Evolutionary conservation across 1,140 invertebrate genomes (phyloP).

Genomic region (Dinothrombium tinctorium): DNA sequence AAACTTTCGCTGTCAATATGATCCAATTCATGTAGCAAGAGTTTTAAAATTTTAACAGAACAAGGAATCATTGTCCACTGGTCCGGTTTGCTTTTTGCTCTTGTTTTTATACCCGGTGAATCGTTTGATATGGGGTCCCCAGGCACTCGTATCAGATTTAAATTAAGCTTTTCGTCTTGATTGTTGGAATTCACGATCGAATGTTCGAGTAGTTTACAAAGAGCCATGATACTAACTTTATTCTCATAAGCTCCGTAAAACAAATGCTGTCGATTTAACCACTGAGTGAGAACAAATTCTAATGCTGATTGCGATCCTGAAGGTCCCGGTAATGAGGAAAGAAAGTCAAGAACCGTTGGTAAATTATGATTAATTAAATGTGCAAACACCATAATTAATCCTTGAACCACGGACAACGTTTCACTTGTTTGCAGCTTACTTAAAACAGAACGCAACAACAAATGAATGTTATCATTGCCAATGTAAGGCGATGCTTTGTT

Average conservation of each 20-base stretch:
- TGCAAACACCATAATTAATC: slow-evolving; percentile 49
- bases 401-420: slow-evolving; percentile 28
- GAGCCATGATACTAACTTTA: slow-evolving; percentile 34
- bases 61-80: slow-evolving; percentile 31
- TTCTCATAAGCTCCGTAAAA: slow-evolving; percentile 48
- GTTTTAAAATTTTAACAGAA: slow-evolving; percentile 34
- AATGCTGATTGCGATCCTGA: slow-evolving; percentile 37
- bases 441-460: slow-evolving; percentile 43
- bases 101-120: slow-evolving; percentile 22
- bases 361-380: slow-evolving; percentile 46
- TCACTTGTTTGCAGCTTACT: slow-evolving; percentile 43
- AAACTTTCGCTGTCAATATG: slow-evolving; percentile 22
- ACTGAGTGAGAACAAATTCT: slow-evolving; percentile 46
- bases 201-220: slow-evolving; percentile 30
- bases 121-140: slow-evolving; percentile 25
- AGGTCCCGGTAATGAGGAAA: slow-evolving; percentile 48
- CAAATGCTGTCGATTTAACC: slow-evolving; percentile 41
- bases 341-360: slow-evolving; percentile 44
- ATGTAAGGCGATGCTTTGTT: slow-evolving; percentile 32
- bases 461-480: slow-evolving; percentile 43
- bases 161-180: slow-evolving; percentile 15
- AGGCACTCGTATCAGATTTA: slow-evolving; percentile 28
- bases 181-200: slow-evolving; percentile 28
- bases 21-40: slow-evolving; percentile 30
- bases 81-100: slow-evolving; percentile 23